A percentile compares a stretch with the other conserved stretches of the same genome.
Conservation (phyloP, 2,797 vertebrate genomes). For the Kryptolebias ocellatus region DNA sequence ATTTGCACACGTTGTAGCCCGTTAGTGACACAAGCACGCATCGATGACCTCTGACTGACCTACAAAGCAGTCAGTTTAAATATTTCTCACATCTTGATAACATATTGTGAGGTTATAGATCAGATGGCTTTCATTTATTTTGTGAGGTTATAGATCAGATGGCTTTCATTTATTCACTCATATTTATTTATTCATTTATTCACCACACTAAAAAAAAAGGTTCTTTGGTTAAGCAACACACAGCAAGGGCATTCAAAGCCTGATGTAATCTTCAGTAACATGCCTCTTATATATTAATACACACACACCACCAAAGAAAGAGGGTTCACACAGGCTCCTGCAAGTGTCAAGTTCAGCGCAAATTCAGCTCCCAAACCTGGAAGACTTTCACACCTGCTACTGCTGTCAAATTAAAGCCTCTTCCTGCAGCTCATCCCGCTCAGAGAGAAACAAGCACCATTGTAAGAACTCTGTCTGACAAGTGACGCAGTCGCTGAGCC, state of each 20-base stretch:
- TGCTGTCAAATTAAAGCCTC: slow-evolving; percentile 4
- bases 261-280: background rate
- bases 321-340: background rate
- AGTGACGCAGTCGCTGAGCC: slow-evolving; percentile 1
- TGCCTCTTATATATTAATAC: background rate
- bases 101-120: background rate
- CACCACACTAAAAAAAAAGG: background rate
- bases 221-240: background rate
- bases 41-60: slow-evolving; percentile 1
- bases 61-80: background rate
- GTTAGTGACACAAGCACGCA: background rate
- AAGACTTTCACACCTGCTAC: background rate
- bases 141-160: background rate
- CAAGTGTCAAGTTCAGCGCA: background rate
- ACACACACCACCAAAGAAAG: background rate
- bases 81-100: background rate
- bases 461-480: background rate
- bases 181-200: slow-evolving; percentile 1
- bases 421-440: slow-evolving; percentile 1
- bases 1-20: background rate
- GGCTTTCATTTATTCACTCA: background rate
- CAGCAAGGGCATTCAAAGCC: background rate
- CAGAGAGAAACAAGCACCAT: background rate
- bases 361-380: background rate
- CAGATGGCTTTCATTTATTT: background rate